Evolutionary conservation across 2,888 invertebrate genomes (phyloP).

Genomic region (Trisateles emortualis): DNA sequence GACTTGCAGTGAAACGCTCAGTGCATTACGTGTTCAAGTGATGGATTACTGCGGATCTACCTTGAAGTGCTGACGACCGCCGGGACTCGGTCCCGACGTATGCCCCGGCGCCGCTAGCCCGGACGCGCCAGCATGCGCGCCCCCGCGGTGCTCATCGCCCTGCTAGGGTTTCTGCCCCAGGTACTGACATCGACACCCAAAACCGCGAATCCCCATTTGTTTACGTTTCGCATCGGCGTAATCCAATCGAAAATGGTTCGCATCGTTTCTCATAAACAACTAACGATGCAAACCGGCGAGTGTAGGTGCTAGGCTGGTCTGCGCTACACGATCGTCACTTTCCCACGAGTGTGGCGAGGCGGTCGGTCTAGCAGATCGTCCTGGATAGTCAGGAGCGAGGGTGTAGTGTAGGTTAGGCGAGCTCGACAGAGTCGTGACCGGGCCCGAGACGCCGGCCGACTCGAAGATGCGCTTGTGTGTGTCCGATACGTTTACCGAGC

Average conservation of each 20-base stretch:
- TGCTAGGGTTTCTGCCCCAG: slow-evolving; percentile 87
- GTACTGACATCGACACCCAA: slow-evolving; percentile 75
- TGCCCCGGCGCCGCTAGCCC: slow-evolving; percentile 84
- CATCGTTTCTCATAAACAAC: slow-evolving; percentile 61
- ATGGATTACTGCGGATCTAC: slow-evolving; percentile 83
- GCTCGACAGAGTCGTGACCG: slow-evolving; percentile 77
- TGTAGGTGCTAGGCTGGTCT: slow-evolving; percentile 41
- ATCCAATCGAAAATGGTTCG: slow-evolving; percentile 57
- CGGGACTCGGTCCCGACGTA: slow-evolving; percentile 74
- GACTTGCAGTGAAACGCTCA: slow-evolving; percentile 84
- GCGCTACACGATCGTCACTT: slow-evolving; percentile 73
- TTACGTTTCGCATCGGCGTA: slow-evolving; percentile 65
- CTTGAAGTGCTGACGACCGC: slow-evolving; percentile 76
- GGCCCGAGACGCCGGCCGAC: slow-evolving; percentile 68
- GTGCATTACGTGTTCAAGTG: slow-evolving; percentile 81
- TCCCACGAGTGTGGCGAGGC: slow-evolving; percentile 74
- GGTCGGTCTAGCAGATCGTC: slow-evolving; percentile 68
- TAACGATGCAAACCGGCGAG: slow-evolving; percentile 50
- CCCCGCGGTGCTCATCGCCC: slow-evolving; percentile 85
- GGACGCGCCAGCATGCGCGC: slow-evolving; percentile 86
- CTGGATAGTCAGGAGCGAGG: slow-evolving; percentile 79
- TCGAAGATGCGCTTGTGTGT: slow-evolving; percentile 74
- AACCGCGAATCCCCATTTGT: slow-evolving; percentile 78
- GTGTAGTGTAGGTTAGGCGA: slow-evolving; percentile 67
- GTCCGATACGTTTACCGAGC: slow-evolving; percentile 81